Conservation (phyloP, 2,888 invertebrate genomes). For the Eupsilia transversa region DNA sequence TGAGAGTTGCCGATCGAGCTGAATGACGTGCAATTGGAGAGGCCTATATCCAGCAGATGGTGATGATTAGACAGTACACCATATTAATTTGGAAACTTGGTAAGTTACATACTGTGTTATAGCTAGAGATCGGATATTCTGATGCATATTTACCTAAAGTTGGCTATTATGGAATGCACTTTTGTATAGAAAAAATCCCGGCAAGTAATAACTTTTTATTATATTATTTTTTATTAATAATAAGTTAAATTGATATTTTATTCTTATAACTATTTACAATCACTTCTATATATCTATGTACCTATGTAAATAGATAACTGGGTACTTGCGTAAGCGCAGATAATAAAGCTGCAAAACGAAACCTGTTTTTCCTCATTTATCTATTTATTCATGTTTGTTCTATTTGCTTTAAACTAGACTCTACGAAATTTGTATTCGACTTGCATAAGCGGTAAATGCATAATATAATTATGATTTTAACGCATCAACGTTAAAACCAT, state of each 20-base stretch:
- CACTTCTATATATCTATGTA: background rate
- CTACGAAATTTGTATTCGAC: background rate
- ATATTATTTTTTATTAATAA: too few relatives aligned
- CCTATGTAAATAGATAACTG: background rate
- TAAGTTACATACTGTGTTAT: background rate
- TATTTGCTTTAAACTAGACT: slow-evolving; percentile 21
- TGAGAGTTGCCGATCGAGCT: too few relatives aligned
- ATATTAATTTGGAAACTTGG: background rate
- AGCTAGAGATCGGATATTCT: too few relatives aligned
- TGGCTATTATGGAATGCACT: too few relatives aligned
- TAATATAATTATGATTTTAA: too few relatives aligned
- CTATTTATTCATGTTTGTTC: slow-evolving; percentile 32
- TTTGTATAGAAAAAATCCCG: too few relatives aligned
- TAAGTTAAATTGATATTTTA: background rate
- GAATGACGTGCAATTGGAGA: too few relatives aligned
- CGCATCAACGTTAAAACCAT: too few relatives aligned
- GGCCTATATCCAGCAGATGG: background rate
- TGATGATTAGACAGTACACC: background rate
- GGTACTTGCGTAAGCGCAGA: slow-evolving; percentile 32
- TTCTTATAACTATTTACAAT: background rate
- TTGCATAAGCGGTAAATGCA: too few relatives aligned
- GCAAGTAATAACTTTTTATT: too few relatives aligned
- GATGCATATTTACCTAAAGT: too few relatives aligned
- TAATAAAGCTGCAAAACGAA: slow-evolving; percentile 27
- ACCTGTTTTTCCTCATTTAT: slow-evolving; percentile 51